phyloP scores from a whole-genome alignment of 2,113 vertebrate species.

The Typhlomys cinereus region DNA sequence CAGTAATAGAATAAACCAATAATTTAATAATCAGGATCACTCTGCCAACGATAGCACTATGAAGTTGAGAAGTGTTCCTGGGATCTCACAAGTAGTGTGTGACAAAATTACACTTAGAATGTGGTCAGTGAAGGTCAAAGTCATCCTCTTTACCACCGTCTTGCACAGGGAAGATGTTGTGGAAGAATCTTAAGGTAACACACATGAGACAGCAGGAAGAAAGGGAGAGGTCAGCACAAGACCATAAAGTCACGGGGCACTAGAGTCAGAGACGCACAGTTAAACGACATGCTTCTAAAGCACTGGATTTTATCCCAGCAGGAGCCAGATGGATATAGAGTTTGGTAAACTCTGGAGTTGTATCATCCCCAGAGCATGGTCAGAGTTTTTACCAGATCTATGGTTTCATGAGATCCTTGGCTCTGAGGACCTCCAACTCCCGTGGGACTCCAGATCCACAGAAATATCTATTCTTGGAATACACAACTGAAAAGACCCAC shows the following conservation, averaged over 20 bases:
- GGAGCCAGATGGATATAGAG: neutral
- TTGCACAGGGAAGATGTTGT: neutral
- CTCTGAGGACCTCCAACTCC: too few species aligned
- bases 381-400: neutral
- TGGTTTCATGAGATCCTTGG: neutral
- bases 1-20: too few species aligned
- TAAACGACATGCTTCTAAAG: too few species aligned
- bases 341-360: neutral
- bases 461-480: neutral
- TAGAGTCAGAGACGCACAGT: neutral
- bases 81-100: neutral
- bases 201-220: neutral
- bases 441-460: too few species aligned
- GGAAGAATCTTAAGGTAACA: neutral
- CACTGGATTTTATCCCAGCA: too few species aligned
- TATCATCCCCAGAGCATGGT: neutral
- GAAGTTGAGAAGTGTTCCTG: too few species aligned
- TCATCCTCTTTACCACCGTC: fast-evolving
- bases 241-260: neutral
- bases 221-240: neutral
- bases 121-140: neutral
- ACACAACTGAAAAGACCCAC: neutral
- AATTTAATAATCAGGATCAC: too few species aligned
- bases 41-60: too few species aligned
- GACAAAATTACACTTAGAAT: neutral